A percentile compares a stretch with the other conserved stretches of the same genome.
Conservation (phyloP, 2,888 invertebrate species). For the Calameuta filiformis region DNA sequence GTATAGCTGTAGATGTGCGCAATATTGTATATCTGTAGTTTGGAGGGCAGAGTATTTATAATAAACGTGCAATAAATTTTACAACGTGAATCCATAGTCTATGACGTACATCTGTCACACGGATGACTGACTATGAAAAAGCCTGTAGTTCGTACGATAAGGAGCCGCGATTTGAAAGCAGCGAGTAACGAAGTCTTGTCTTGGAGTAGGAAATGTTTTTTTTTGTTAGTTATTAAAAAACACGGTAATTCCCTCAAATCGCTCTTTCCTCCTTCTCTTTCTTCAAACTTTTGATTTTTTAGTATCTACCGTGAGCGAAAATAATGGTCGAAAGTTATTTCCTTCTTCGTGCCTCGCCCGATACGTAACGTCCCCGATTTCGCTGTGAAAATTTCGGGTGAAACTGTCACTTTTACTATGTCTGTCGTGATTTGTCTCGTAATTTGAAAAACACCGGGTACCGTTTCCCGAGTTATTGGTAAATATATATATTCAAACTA, state of each 20-base stretch:
- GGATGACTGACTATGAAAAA: not conserved
- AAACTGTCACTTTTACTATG: not conserved
- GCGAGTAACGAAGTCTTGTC: not conserved
- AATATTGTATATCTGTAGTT: not conserved
- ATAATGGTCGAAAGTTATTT: not conserved
- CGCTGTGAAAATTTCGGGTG: not conserved
- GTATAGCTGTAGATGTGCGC: not conserved
- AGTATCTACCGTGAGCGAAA: not conserved
- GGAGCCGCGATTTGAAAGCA: not conserved
- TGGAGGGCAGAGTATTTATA: not conserved
- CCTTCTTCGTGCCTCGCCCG: not conserved
- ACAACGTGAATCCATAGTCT: not conserved
- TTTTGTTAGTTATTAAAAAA: not conserved
- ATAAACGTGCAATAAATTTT: not conserved
- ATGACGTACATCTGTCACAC: not conserved
- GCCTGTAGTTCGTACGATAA: not conserved
- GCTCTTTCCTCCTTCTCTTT: no score
- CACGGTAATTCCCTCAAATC: not conserved
- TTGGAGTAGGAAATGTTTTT: not conserved
- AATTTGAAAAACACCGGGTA: not conserved
- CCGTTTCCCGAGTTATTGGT: not conserved
- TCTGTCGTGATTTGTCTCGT: not conserved
- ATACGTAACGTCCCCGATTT: not conserved
- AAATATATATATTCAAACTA: not conserved
- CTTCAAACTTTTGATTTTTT: not conserved